These are phyloP conservation scores for Temnothorax ravouxi DNA, from an alignment of 2,888 invertebrate species.

Conservation along the genomic window DNA sequence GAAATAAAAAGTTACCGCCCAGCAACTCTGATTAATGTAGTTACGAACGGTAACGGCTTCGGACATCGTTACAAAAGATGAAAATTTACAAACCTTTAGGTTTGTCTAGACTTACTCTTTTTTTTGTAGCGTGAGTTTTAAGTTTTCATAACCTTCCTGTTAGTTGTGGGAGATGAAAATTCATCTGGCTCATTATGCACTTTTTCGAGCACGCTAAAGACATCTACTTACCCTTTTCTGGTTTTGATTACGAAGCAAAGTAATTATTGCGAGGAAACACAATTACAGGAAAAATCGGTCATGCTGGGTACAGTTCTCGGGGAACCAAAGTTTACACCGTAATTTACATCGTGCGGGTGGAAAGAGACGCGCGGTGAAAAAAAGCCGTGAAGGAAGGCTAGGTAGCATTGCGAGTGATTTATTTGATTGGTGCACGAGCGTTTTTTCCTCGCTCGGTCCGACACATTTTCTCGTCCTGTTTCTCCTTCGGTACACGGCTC, in stretches of 20 bases:
- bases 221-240: background rate
- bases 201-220: background rate
- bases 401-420: slow-evolving; percentile 46
- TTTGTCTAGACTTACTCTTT: background rate
- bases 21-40: slow-evolving; percentile 18
- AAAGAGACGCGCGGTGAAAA: slow-evolving; percentile 18
- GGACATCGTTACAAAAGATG: background rate
- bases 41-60: slow-evolving; percentile 6
- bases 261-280: slow-evolving; percentile 19
- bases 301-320: background rate
- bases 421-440: slow-evolving; percentile 51
- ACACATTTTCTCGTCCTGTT: slow-evolving; percentile 63
- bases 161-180: background rate
- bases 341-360: slow-evolving; percentile 30
- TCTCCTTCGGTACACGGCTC: slow-evolving; percentile 65
- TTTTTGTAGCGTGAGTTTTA: background rate
- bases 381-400: background rate
- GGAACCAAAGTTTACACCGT: background rate
- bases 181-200: background rate
- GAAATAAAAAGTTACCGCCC: slow-evolving; percentile 48
- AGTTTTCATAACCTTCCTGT: slow-evolving; percentile 5
- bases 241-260: slow-evolving; percentile 9
- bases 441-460: slow-evolving; percentile 27
- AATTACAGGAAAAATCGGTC: slow-evolving; percentile 35
- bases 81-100: background rate